A percentile compares a stretch with the other conserved stretches of the same genome.
Conservation (phyloP, 1,140 invertebrate species). For the Panagrolaimus sp. region DNA sequence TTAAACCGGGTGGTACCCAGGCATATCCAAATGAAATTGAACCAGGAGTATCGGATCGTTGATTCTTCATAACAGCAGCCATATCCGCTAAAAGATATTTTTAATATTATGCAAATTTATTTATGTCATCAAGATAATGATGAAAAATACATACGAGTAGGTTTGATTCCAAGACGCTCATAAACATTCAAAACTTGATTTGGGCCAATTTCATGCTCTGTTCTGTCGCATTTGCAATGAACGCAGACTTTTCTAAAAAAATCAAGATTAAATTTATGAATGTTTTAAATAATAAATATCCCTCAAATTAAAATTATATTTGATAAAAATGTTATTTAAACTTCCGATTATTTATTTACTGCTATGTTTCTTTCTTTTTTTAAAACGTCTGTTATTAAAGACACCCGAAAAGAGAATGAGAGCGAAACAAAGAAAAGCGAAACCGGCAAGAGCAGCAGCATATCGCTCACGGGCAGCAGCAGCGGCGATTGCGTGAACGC, state of each 20-base stretch:
- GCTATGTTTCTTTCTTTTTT: no score
- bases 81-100: constrained; percentile 31
- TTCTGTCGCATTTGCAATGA: constrained; percentile 58
- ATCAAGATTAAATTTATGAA: no score
- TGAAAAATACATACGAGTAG: constrained; percentile 32
- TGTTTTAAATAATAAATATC: no score
- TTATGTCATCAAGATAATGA: neutral
- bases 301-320: no score
- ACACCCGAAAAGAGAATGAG: no score
- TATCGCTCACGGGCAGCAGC: neutral
- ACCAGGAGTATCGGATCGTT: constrained; percentile 38
- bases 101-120: constrained; percentile 12
- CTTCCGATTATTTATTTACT: no score
- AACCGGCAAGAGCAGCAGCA: no score
- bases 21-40: constrained; percentile 55
- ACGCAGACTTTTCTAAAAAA: constrained; percentile 59
- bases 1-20: constrained; percentile 58
- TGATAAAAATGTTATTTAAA: no score
- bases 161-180: constrained; percentile 57
- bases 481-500: no score
- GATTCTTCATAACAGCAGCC: constrained; percentile 31
- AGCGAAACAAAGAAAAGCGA: no score
- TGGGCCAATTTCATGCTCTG: constrained; percentile 50
- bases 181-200: constrained; percentile 57
- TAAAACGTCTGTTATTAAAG: no score